Conservation (phyloP, 1,140 invertebrate species). For the Rhysida immarginata region DNA sequence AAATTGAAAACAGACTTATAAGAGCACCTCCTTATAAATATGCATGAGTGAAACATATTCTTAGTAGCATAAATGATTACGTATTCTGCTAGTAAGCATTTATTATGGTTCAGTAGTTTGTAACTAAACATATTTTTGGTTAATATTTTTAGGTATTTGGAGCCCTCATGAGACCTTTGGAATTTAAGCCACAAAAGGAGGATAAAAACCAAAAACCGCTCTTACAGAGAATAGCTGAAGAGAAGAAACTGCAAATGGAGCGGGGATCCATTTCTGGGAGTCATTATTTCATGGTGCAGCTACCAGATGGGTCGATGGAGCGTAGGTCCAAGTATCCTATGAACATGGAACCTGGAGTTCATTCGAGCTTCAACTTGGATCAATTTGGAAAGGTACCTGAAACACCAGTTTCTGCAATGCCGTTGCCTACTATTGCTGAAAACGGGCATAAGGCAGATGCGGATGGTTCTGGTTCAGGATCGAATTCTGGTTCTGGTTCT, state of each 20-base stretch:
- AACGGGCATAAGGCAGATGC: background rate
- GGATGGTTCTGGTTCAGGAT: conserved; percentile 1
- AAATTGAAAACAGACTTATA: too few relatives aligned
- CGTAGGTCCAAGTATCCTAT: conserved; percentile 61
- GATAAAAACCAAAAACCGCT: conserved; percentile 36
- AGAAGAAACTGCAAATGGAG: conserved; percentile 66
- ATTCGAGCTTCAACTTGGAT: conserved; percentile 77
- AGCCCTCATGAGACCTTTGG: conserved; percentile 78
- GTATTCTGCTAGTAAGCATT: too few relatives aligned
- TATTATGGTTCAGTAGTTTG: too few relatives aligned
- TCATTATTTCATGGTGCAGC: conserved; percentile 67
- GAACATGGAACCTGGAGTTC: conserved; percentile 82
- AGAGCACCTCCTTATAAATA: too few relatives aligned
- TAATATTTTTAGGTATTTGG: conserved; percentile 52
- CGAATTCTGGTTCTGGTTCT: background rate
- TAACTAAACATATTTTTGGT: too few relatives aligned
- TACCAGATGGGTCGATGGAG: conserved; percentile 77
- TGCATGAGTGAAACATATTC: too few relatives aligned
- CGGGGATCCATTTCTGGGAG: conserved; percentile 70
- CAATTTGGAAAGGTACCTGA: conserved; percentile 22
- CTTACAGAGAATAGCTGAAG: conserved; percentile 77
- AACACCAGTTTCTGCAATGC: conserved; percentile 9
- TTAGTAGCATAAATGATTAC: too few relatives aligned
- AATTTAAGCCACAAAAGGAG: conserved; percentile 27
- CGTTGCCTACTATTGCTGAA: conserved; percentile 12